Evolutionary conservation across 2,888 invertebrate genomes (phyloP).

Genomic region (Spisula subtruncata): DNA sequence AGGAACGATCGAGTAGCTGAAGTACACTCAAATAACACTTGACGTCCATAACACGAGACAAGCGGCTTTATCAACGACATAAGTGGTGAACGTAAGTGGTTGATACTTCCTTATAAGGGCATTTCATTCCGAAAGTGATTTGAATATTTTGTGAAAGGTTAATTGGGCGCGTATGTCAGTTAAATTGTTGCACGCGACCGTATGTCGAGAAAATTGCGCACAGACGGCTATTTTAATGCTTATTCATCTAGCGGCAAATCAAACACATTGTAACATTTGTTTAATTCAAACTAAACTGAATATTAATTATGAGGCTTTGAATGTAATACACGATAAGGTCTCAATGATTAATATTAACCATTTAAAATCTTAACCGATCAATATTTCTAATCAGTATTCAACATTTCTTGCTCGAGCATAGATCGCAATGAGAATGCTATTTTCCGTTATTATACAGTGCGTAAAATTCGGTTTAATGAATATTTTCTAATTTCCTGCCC

Average conservation of each 20-base stretch:
- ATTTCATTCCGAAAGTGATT: constrained; percentile 16
- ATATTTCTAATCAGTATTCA: constrained; percentile 54
- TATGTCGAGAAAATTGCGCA: constrained; percentile 11
- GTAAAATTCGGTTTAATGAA: constrained; percentile 60
- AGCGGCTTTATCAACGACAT: background rate
- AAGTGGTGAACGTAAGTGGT: background rate
- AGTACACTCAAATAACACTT: constrained; percentile 39
- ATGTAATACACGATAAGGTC: constrained; percentile 13
- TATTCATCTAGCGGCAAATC: background rate
- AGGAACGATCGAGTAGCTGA: constrained; percentile 4
- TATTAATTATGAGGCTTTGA: background rate
- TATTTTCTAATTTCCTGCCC: constrained; percentile 62
- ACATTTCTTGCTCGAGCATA: constrained; percentile 33
- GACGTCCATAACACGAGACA: background rate
- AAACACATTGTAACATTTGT: constrained; percentile 14
- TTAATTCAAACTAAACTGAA: constrained; percentile 9
- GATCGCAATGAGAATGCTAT: constrained; percentile 12
- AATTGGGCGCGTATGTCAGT: background rate
- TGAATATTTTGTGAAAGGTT: constrained; percentile 17
- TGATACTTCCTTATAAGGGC: constrained; percentile 6
- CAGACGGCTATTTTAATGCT: background rate
- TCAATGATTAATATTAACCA: constrained; percentile 9
- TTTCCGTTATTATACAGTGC: constrained; percentile 48
- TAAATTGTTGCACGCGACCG: background rate
- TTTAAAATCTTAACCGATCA: constrained; percentile 29